Conservation (phyloP, 1,140 invertebrate species). For the Hyposmocoma kahamanoa region DNA sequence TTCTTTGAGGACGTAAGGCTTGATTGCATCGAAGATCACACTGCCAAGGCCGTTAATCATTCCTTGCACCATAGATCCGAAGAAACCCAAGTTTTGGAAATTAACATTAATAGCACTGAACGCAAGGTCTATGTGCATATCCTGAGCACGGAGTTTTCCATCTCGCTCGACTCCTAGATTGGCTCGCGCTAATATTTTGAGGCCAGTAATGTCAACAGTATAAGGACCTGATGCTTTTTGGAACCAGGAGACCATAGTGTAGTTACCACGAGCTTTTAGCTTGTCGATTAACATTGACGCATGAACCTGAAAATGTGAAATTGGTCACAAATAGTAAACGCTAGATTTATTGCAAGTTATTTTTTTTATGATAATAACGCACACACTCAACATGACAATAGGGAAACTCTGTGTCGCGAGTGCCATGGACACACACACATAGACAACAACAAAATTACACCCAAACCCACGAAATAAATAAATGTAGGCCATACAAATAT, state of each 20-base stretch:
- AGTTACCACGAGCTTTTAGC: constrained; percentile 83
- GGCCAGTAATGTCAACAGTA: constrained; percentile 81
- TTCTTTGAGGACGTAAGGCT: constrained; percentile 86
- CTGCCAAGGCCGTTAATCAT: constrained; percentile 85
- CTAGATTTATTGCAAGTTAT: too few relatives aligned
- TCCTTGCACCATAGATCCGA: constrained; percentile 83
- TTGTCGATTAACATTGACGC: constrained; percentile 80
- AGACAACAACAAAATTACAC: too few relatives aligned
- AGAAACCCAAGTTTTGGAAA: constrained; percentile 86
- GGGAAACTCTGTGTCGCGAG: too few relatives aligned
- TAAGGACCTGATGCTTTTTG: constrained; percentile 82
- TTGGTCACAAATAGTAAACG: too few relatives aligned
- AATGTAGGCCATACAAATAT: too few relatives aligned
- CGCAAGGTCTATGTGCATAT: constrained; percentile 85
- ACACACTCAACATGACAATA: too few relatives aligned
- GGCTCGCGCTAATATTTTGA: constrained; percentile 79
- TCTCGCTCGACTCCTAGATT: constrained; percentile 80
- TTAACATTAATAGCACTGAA: constrained; percentile 86
- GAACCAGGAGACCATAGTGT: constrained; percentile 82
- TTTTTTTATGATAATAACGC: too few relatives aligned
- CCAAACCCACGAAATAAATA: too few relatives aligned
- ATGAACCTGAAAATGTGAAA: constrained; percentile 78
- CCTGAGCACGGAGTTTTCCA: constrained; percentile 83
- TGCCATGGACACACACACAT: too few relatives aligned
- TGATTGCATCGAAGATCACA: constrained; percentile 89